These are phyloP conservation scores for Ischnus inquisitorius DNA, from an alignment of 2,888 invertebrate species.

Conservation along the genomic window DNA sequence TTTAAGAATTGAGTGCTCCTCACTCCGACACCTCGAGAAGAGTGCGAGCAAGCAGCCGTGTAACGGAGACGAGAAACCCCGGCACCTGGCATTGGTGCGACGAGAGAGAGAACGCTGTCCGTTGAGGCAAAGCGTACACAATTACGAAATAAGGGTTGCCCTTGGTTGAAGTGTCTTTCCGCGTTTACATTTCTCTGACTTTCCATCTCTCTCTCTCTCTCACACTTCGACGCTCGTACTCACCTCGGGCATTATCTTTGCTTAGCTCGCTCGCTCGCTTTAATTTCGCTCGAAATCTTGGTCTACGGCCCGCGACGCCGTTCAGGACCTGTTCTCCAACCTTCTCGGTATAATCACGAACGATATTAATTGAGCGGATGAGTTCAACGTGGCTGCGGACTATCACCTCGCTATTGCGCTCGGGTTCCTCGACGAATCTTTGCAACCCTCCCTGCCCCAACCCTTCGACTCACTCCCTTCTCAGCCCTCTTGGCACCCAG, in stretches of 20 bases:
- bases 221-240: background rate
- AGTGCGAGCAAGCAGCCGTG: background rate
- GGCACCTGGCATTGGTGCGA: background rate
- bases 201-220: constrained; percentile 4
- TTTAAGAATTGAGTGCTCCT: constrained; percentile 49
- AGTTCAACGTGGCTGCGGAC: constrained; percentile 18
- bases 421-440: background rate
- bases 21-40: background rate
- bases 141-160: constrained; percentile 54
- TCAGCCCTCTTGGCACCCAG: too few species aligned
- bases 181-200: constrained; percentile 31
- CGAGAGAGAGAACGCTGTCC: background rate
- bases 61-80: background rate
- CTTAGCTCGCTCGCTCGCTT: constrained; percentile 8
- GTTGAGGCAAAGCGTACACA: constrained; percentile 5
- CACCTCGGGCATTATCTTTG: constrained; percentile 9
- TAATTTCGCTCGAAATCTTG: constrained; percentile 22
- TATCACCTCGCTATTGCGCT: background rate
- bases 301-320: constrained; percentile 1
- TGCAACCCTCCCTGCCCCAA: background rate
- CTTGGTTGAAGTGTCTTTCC: constrained; percentile 28
- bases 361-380: constrained; percentile 42
- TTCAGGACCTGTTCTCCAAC: background rate
- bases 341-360: constrained; percentile 38
- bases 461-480: too few species aligned